Conservation (phyloP, 1,140 invertebrate genomes). For the Melipona quadrifasciata region DNA sequence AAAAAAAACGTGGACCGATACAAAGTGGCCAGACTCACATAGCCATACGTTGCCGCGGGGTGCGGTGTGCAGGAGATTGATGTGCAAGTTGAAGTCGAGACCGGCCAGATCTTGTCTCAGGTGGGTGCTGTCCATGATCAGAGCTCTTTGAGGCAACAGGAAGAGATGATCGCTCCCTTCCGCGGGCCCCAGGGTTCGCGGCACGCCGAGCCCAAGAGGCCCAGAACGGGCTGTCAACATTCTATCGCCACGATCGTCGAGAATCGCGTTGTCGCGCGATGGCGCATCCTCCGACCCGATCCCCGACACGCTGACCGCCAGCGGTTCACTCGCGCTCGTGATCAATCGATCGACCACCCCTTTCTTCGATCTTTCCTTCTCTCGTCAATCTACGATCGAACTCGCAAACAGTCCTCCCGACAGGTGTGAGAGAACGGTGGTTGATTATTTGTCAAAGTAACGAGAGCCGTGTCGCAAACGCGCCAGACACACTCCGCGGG, state of each 20-base stretch:
- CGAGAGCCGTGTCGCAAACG: neutral
- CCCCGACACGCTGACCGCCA: conserved; percentile 60
- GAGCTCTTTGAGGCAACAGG: conserved; percentile 83
- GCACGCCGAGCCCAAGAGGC: conserved; percentile 75
- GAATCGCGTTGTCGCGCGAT: conserved; percentile 59
- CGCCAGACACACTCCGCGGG: neutral
- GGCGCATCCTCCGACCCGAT: conserved; percentile 63
- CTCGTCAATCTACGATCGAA: neutral
- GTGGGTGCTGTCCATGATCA: conserved; percentile 84
- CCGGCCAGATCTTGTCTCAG: conserved; percentile 84
- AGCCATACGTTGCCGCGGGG: conserved; percentile 85
- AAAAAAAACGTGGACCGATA: neutral
- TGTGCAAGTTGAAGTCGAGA: conserved; percentile 83
- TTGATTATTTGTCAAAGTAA: neutral
- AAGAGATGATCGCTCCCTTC: conserved; percentile 85
- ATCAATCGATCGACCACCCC: neutral
- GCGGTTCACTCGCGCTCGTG: neutral
- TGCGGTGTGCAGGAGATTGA: conserved; percentile 82
- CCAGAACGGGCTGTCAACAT: conserved; percentile 79
- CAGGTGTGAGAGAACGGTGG: neutral
- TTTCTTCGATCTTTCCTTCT: no score
- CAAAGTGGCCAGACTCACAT: conserved; percentile 80
- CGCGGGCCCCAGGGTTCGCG: conserved; percentile 78
- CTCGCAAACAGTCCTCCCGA: neutral
- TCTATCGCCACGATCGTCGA: conserved; percentile 51